Conservation (phyloP, 2,113 vertebrate genomes). For the Oncorhynchus gorbuscha region DNA sequence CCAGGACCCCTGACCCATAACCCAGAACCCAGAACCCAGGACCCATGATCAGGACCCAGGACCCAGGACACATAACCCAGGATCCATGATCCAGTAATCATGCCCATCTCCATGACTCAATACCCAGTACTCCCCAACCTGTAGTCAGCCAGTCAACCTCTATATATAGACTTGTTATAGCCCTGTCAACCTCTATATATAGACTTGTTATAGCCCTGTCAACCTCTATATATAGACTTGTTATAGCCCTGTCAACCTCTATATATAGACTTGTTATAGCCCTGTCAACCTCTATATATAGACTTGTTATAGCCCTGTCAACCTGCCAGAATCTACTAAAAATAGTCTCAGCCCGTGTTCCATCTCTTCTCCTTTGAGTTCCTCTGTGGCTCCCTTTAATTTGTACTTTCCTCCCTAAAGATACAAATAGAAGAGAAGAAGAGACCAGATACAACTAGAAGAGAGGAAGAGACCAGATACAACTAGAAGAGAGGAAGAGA, state of each 20-base stretch:
- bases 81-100: neutral
- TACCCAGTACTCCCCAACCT: neutral
- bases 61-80: no score
- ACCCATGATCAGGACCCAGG: no score
- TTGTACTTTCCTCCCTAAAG: neutral
- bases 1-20: no score
- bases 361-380: slow-evolving; percentile 43
- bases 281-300: slow-evolving; percentile 13
- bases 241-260: slow-evolving; percentile 17
- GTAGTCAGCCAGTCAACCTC: slow-evolving; percentile 5
- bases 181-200: slow-evolving; percentile 13
- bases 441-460: no score
- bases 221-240: no score
- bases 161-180: slow-evolving; percentile 34
- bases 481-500: no score
- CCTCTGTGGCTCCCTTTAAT: neutral
- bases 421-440: no score
- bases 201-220: neutral
- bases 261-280: slow-evolving; percentile 28
- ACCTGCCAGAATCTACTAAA: neutral
- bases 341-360: slow-evolving; percentile 23
- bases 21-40: no score
- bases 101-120: slow-evolving; percentile 28
- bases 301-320: neutral
- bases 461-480: no score